phyloP scores from a whole-genome alignment of 2,797 vertebrate species.

The Centropyge bicolor region DNA sequence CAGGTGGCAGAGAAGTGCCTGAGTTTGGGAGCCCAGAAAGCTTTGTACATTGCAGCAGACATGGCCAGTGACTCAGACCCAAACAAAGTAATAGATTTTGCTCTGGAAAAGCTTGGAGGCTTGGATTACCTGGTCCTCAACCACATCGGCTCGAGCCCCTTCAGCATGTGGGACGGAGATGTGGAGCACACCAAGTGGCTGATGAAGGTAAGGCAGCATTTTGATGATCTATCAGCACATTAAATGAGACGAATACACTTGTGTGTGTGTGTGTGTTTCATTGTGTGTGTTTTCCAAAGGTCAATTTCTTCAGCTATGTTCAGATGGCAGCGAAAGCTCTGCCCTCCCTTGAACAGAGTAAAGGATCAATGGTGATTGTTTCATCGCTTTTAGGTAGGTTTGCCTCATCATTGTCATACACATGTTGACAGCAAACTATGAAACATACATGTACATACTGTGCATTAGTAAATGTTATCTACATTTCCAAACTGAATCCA shows the following conservation, averaged over 20 bases:
- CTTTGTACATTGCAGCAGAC: slow-evolving; percentile 87
- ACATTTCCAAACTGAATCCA: too few relatives aligned
- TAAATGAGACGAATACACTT: not conserved
- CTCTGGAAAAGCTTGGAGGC: slow-evolving; percentile 88
- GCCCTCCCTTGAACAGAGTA: slow-evolving; percentile 84
- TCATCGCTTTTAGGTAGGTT: slow-evolving; percentile 89
- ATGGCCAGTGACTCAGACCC: slow-evolving; percentile 86
- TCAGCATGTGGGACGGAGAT: slow-evolving; percentile 86
- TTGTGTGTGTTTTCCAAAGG: slow-evolving; percentile 76
- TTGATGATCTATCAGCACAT: not conserved
- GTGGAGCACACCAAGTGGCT: slow-evolving; percentile 85
- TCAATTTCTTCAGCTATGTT: slow-evolving; percentile 92
- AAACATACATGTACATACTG: not conserved
- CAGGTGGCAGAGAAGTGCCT: slow-evolving; percentile 89
- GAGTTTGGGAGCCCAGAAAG: slow-evolving; percentile 87
- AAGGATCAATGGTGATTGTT: slow-evolving; percentile 88
- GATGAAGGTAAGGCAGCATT: slow-evolving; percentile 86
- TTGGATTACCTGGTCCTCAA: slow-evolving; percentile 91
- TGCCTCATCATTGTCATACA: not conserved
- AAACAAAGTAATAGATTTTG: slow-evolving; percentile 86
- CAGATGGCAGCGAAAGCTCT: slow-evolving; percentile 87
- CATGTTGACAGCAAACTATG: not conserved
- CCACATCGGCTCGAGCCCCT: slow-evolving; percentile 86
- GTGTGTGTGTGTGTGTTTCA: slow-evolving; percentile 24
- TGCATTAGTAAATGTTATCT: too few relatives aligned